phyloP scores from a whole-genome alignment of 1,140 invertebrate genomes.

The Hycleus phaleratus region DNA sequence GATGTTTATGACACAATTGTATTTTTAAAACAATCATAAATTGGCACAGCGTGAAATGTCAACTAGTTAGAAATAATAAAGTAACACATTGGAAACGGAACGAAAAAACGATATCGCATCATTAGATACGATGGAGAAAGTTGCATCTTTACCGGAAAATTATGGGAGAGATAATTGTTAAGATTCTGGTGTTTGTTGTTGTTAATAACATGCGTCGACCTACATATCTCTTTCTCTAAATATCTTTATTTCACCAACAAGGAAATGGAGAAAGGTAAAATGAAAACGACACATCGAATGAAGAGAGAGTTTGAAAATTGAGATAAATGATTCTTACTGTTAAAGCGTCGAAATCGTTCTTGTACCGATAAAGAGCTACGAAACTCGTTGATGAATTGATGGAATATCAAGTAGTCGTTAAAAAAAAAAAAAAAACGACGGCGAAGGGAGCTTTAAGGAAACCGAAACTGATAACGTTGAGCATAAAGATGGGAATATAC shows the following conservation, averaged over 20 bases:
- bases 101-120: not conserved
- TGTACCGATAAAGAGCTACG: conserved; percentile 4
- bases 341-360: conserved; percentile 1
- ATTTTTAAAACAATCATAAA: not conserved
- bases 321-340: conserved; percentile 9
- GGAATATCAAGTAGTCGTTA: conserved; percentile 18
- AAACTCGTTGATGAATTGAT: conserved; percentile 13
- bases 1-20: conserved; percentile 13
- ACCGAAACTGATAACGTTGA: too few species aligned
- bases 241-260: not conserved
- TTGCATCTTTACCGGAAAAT: not conserved
- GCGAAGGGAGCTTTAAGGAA: not conserved
- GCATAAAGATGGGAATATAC: too few species aligned
- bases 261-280: conserved; percentile 15
- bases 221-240: not conserved
- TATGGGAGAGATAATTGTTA: too few species aligned
- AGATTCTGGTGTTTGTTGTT: not conserved
- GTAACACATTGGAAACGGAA: not conserved
- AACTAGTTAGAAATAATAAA: not conserved
- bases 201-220: conserved; percentile 3
- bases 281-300: conserved; percentile 15
- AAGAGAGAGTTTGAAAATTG: conserved; percentile 11
- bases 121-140: not conserved
- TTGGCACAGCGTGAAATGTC: conserved; percentile 6
- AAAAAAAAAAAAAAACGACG: not conserved